Conservation (phyloP, 2,797 vertebrate genomes). For the Antennarius maculatus region DNA sequence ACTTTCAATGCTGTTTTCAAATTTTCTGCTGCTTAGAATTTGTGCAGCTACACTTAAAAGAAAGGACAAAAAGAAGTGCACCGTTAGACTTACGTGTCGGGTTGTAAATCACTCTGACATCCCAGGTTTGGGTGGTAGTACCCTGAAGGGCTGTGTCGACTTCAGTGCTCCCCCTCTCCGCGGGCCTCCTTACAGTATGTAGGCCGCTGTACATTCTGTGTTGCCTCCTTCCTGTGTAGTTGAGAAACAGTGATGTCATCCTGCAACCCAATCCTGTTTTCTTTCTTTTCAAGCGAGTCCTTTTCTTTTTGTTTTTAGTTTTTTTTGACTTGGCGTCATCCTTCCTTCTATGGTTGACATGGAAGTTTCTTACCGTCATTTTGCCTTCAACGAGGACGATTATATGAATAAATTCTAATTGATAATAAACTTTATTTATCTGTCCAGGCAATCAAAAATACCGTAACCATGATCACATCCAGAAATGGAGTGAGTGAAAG, state of each 20-base stretch:
- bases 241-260: conserved; percentile 68
- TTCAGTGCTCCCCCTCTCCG: conserved; percentile 29
- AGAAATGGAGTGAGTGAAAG: too few relatives aligned
- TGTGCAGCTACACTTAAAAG: background rate
- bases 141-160: conserved; percentile 23
- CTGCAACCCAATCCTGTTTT: conserved; percentile 59
- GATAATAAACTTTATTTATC: too few relatives aligned
- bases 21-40: background rate
- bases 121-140: conserved; percentile 4
- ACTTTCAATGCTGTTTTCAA: too few relatives aligned
- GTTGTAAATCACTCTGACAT: conserved; percentile 26
- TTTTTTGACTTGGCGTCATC: conserved; percentile 50
- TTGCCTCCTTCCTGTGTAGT: conserved; percentile 34
- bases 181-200: conserved; percentile 35
- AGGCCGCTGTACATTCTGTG: conserved; percentile 39
- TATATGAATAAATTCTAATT: too few relatives aligned
- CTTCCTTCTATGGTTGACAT: conserved; percentile 51
- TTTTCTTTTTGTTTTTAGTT: conserved; percentile 30
- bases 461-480: too few relatives aligned
- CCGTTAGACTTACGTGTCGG: background rate
- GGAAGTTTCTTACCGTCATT: background rate
- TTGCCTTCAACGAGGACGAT: background rate
- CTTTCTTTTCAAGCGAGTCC: conserved; percentile 51
- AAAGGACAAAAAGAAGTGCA: background rate
- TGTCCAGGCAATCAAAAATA: too few relatives aligned